Conservation (phyloP, 1,140 invertebrate species). For the Charaxes varanes region DNA sequence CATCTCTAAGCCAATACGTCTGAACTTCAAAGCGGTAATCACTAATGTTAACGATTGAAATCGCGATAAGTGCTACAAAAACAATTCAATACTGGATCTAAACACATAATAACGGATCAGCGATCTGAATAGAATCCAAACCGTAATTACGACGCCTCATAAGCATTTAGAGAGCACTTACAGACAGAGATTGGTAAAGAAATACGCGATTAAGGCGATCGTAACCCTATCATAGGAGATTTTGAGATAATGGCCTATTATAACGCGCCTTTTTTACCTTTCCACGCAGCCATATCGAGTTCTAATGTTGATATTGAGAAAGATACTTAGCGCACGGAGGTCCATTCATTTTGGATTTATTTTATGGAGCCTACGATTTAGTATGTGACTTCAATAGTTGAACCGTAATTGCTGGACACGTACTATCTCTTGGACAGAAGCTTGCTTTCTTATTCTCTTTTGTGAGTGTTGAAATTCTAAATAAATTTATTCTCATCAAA, state of each 20-base stretch:
- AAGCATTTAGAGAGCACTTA: conserved; percentile 3
- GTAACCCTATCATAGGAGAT: conserved; percentile 3
- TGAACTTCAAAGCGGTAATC: too few species aligned
- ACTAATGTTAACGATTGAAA: too few species aligned
- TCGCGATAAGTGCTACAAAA: too few species aligned
- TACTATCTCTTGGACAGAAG: too few species aligned
- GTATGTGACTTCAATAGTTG: neutral
- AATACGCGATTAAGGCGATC: conserved; percentile 4
- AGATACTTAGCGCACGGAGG: neutral
- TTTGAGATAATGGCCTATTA: conserved; percentile 6
- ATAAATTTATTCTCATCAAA: too few species aligned
- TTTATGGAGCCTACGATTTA: conserved; percentile 7
- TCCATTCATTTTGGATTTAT: neutral
- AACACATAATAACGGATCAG: neutral
- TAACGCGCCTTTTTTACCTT: neutral
- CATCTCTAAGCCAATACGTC: too few species aligned
- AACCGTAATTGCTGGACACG: too few species aligned
- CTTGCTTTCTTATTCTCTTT: too few species aligned
- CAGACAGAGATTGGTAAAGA: conserved; percentile 1
- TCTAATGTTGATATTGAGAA: neutral
- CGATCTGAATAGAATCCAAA: conserved; percentile 3
- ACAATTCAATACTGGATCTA: conserved; percentile 6
- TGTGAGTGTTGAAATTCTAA: too few species aligned
- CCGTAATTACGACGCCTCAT: conserved; percentile 3
- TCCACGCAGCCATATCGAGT: neutral